A percentile compares a stretch with the other conserved stretches of the same genome.
phyloP scores from a whole-genome alignment of 2,797 vertebrate genomes.

The Columba guinea region DNA sequence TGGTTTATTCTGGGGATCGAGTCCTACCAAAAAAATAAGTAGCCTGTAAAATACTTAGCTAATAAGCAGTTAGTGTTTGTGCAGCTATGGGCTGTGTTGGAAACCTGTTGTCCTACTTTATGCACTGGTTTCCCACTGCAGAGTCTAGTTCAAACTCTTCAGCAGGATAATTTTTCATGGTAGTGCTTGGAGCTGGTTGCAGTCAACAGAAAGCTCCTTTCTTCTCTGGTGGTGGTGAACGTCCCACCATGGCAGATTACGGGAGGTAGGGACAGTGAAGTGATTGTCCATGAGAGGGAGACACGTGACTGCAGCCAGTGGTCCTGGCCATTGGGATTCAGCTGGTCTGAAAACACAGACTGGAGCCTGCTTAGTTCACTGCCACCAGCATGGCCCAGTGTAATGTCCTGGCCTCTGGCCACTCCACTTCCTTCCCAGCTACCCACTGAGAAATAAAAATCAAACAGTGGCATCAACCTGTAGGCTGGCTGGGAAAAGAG shows the following conservation, averaged over 20 bases:
- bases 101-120: not conserved
- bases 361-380: not conserved
- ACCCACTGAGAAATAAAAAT: not conserved
- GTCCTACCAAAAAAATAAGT: not conserved
- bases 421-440: accelerated
- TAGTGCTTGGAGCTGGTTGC: not conserved
- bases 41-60: not conserved
- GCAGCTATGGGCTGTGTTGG: not conserved
- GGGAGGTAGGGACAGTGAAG: not conserved
- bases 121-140: not conserved
- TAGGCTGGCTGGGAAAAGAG: not conserved
- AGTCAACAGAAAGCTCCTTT: not conserved
- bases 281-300: not conserved
- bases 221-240: not conserved
- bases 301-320: not conserved
- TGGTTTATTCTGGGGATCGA: not conserved
- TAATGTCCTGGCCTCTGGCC: not conserved
- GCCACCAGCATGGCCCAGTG: not conserved
- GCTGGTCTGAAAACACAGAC: not conserved
- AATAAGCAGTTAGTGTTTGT: not conserved
- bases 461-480: not conserved
- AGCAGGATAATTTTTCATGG: not conserved
- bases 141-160: not conserved
- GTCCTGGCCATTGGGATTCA: not conserved
- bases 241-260: not conserved